These are phyloP conservation scores for Pongo abelii DNA, from an alignment of 2,113 vertebrate species.

Conservation along the genomic window DNA sequence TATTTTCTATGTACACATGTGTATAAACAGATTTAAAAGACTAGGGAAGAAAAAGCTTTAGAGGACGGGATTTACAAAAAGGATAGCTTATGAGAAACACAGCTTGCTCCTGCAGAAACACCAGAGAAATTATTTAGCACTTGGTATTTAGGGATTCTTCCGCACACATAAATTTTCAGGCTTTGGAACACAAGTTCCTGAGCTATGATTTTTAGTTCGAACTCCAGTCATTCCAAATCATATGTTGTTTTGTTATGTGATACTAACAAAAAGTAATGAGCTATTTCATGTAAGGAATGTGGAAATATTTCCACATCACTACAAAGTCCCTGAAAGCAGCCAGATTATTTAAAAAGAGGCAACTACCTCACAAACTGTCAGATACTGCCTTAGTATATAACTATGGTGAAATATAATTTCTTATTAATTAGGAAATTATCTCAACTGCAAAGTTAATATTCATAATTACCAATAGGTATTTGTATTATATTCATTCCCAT, in stretches of 20 bases:
- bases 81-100: neutral
- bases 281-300: neutral
- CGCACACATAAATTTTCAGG: constrained; percentile 18
- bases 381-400: constrained; percentile 16
- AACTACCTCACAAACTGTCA: neutral
- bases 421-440: constrained; percentile 25
- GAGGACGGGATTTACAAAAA: constrained; percentile 31
- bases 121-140: constrained; percentile 7
- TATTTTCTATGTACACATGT: neutral
- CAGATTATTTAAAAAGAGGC: constrained; percentile 9
- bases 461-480: neutral
- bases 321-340: constrained; percentile 17
- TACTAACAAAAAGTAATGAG: neutral
- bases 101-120: constrained; percentile 1
- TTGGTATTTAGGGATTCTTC: constrained; percentile 31
- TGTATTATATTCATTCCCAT: neutral
- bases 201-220: constrained; percentile 34
- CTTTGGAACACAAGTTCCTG: constrained; percentile 41
- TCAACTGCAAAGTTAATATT: constrained; percentile 11
- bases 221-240: constrained; percentile 7
- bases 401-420: neutral
- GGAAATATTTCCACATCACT: constrained; percentile 31
- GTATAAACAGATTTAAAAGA: constrained; percentile 36
- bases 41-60: neutral
- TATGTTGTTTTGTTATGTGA: constrained; percentile 1